Conservation (phyloP, 1,140 invertebrate genomes). For the Triops cancriformis region DNA sequence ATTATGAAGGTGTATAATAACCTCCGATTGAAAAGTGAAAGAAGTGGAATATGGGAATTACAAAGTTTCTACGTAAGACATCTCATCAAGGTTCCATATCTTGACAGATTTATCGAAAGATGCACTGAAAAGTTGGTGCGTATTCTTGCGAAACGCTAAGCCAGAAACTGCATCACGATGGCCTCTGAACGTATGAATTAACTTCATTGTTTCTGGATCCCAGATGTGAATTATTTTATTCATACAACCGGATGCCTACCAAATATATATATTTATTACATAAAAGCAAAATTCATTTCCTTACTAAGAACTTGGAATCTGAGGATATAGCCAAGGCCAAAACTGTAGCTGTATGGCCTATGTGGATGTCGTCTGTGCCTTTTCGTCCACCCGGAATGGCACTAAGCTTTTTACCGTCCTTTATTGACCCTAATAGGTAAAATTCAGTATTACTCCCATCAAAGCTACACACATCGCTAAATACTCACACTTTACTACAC, state of each 20-base stretch:
- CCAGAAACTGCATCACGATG: constrained; percentile 67
- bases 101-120: constrained; percentile 71
- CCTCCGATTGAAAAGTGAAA: constrained; percentile 18
- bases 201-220: constrained; percentile 64
- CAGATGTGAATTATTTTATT: constrained; percentile 72
- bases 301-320: constrained; percentile 74
- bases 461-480: not conserved
- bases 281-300: constrained; percentile 29
- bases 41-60: constrained; percentile 41
- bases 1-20: constrained; percentile 19
- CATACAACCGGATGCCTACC: constrained; percentile 60
- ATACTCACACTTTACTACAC: constrained; percentile 70
- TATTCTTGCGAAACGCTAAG: constrained; percentile 72
- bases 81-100: constrained; percentile 90
- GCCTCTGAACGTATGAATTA: constrained; percentile 67
- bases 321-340: constrained; percentile 66
- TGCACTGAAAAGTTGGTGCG: constrained; percentile 78
- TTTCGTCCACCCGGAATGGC: constrained; percentile 40
- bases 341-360: constrained; percentile 50
- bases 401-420: constrained; percentile 41
- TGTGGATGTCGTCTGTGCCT: constrained; percentile 35
- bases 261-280: not conserved
- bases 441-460: not conserved
- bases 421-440: constrained; percentile 46
- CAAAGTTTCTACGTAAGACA: constrained; percentile 90